Evolutionary conservation across 2,797 vertebrate genomes (phyloP), one percentile per base, ranked within the genome.

Genomic region (Sorex maritimensis): DNA sequence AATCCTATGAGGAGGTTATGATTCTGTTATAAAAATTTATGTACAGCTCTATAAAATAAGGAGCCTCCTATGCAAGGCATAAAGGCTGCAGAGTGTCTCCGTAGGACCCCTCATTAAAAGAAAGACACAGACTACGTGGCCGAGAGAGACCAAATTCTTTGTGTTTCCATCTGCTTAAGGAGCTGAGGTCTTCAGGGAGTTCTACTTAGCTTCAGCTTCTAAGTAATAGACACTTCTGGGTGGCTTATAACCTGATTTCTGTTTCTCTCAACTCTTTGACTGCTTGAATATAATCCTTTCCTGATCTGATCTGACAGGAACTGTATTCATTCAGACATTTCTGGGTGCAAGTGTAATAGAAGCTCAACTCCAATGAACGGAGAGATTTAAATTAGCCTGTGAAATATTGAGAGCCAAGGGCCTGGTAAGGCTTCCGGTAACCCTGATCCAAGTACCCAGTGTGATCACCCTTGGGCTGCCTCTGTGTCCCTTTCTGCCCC

Each of bases 11-110:
- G 68, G 41, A 14, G 12, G 10, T 55, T 73, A 38, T 15, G n/a
- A 13, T 30, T 5, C 15, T 13, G 11, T 44, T 15, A 8, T n/a
- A 7, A 58, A 65, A 72, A 46, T 17, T 58, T 15, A n/a, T 8
- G 6, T 19, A 1, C 0, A 1, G 21, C 15, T 21, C 23, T 28
- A 12, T 5, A 67, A 44, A 80, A 21, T 2, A 28, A 61, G 5
- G 1, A 0, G 0, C 2, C 28, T 77, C 38, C 13, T 26, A 2
- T 24, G n/a, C 4, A 21, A n/a, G 28, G 46, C 1, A 3, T 4
- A 8, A 19, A 19, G 0, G 11, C 23, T 13, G 1, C 26, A 69
- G 13, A 52, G 1, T 13, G 15, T 49, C 1, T 44, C 34, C 11
- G 10, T 34, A 6, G 24, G 7, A 23, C 0, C 63, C 12, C 6